phyloP scores from a whole-genome alignment of 2,797 vertebrate species.

The Chrysolophus pictus region DNA sequence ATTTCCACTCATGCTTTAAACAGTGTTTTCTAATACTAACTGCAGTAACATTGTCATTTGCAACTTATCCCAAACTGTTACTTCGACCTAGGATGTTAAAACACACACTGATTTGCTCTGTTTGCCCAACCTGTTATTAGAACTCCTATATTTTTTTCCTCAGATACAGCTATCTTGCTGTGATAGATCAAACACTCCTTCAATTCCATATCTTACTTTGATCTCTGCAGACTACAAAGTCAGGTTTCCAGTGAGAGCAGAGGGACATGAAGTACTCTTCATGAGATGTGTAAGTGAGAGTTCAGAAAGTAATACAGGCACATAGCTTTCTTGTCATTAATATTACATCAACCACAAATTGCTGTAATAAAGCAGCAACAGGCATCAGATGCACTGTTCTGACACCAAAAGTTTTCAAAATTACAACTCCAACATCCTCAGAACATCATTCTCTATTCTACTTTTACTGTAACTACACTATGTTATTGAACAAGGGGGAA shows the following conservation, averaged over 20 bases:
- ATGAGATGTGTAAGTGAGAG: neutral
- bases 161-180: neutral
- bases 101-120: neutral
- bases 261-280: neutral
- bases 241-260: neutral
- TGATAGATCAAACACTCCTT: neutral
- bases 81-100: neutral
- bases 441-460: neutral
- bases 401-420: neutral
- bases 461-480: neutral
- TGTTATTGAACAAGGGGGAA: neutral
- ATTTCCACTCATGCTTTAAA: constrained; percentile 13
- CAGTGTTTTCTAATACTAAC: constrained; percentile 33
- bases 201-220: neutral
- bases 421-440: neutral
- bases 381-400: neutral
- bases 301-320: neutral
- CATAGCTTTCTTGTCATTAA: neutral
- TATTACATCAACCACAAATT: neutral
- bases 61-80: neutral
- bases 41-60: neutral
- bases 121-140: neutral
- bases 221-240: constrained; percentile 24
- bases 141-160: neutral
- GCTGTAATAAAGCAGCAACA: neutral